phyloP scores from a whole-genome alignment of 2,113 vertebrate species.

The Emydura subglobosa region DNA sequence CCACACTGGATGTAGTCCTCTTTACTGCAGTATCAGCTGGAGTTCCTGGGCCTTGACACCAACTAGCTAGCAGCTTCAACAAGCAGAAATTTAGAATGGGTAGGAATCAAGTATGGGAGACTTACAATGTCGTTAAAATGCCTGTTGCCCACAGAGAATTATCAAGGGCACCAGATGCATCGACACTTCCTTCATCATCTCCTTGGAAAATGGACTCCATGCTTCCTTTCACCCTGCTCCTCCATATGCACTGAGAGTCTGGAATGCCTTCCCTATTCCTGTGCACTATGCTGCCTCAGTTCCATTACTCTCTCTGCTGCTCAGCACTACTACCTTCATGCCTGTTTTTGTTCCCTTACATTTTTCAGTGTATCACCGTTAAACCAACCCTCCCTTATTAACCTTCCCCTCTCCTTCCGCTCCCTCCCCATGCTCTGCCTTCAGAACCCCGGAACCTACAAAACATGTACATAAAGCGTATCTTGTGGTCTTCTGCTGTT shows the following conservation, averaged over 20 bases:
- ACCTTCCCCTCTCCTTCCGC: neutral
- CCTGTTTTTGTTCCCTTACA: neutral
- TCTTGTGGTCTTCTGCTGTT: neutral
- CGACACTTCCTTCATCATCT: too few relatives aligned
- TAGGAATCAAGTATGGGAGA: neutral
- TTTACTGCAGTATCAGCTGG: accelerated
- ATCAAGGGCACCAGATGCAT: too few relatives aligned
- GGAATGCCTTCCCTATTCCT: neutral
- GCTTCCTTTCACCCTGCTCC: neutral
- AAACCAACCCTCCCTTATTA: neutral
- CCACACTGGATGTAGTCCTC: neutral
- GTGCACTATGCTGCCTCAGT: neutral
- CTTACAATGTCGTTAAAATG: too few relatives aligned
- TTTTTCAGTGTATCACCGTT: neutral
- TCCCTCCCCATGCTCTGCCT: neutral
- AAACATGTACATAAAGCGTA: neutral
- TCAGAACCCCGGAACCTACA: neutral
- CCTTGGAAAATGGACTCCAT: neutral
- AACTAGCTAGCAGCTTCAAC: neutral
- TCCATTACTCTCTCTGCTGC: neutral
- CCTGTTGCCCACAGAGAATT: too few relatives aligned
- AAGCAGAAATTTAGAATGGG: neutral
- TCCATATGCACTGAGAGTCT: neutral
- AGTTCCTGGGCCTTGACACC: neutral
- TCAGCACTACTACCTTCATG: neutral